Evolutionary conservation across 1,140 invertebrate species (phyloP), one percentile per base, ranked within the genome.

Genomic region (Stegodyphus mimosarum): DNA sequence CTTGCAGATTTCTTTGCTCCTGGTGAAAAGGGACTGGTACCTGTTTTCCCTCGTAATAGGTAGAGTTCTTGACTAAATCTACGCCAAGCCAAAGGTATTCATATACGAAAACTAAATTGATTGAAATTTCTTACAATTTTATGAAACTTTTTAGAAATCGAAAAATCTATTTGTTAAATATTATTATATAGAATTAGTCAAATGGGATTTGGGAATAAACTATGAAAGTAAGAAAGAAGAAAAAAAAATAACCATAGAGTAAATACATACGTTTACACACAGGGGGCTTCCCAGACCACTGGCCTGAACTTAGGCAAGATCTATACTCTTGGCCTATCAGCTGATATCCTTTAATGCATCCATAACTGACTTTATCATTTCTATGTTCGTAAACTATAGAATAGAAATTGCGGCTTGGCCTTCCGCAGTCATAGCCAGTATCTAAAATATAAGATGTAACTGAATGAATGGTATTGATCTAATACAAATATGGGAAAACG

Each of bases 221-320:
- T 33, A 33, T 33, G 33, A 33, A 33, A 33, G 33, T 33, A 33
- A 33, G 33, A 33, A 33, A 3, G 33, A 33, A 33, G 33, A 33
- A 33, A 33, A 33, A n/a, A 60, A 60, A 10, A 2, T 10, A 60
- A 60, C 15, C 2, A 5, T 60, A 60, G 5, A 0, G 55, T 60
- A 5, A 15, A 60, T 60, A 77, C 74, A 50, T 78, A 86, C 83
- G 74, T 70, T 64, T 50, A 72, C 83, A 86, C 11, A 33, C 33
- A 18, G 83, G 83, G 17, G 83, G 83, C n/a, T 60, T 53, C 15
- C 67, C 75, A 52, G 83, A 86, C 83, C 83, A 86, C 11, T 72
- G 83, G n/a, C 83, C 83, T 63, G 72, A 52, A 60, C 48, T 76
- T 64, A 64, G 13, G 18, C 83, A 86, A 48, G 33, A 7, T 72